A percentile compares a stretch with the other conserved stretches of the same genome.
These are phyloP conservation scores for Calcarius lapponicus DNA, from an alignment of 2,797 vertebrate genomes.

Conservation along the genomic window DNA sequence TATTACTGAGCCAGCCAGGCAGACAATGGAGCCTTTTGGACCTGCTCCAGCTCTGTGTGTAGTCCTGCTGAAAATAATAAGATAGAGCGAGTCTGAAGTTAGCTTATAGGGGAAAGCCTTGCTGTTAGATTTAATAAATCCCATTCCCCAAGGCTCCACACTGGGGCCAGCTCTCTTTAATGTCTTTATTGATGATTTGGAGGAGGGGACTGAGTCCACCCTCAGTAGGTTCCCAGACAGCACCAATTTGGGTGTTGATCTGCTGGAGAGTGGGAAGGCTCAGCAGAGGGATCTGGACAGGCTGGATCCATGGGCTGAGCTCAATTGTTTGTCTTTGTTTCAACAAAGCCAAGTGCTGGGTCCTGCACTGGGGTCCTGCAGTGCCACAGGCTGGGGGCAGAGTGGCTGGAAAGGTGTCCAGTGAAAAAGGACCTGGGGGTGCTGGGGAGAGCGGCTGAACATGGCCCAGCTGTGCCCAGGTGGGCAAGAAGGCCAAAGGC, in stretches of 20 bases:
- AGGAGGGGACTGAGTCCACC: rapidly evolving
- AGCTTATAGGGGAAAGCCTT: background rate
- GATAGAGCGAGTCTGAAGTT: background rate
- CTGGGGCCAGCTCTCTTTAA: background rate
- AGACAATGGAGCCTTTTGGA: background rate
- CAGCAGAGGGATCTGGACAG: background rate
- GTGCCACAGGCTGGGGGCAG: background rate
- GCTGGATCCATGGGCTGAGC: background rate
- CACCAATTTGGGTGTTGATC: background rate
- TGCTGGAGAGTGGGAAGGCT: background rate
- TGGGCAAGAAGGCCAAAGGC: rapidly evolving
- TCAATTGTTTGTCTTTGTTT: background rate
- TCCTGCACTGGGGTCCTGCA: background rate
- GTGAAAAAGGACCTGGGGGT: background rate
- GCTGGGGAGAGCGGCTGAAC: background rate
- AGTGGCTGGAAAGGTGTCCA: background rate
- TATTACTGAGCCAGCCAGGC: background rate
- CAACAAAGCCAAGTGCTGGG: background rate
- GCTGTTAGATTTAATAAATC: background rate
- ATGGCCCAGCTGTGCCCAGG: background rate
- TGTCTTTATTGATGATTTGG: background rate
- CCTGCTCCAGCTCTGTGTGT: background rate
- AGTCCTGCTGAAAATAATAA: background rate
- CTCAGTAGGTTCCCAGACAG: background rate
- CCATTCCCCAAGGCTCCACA: background rate